Percentiles rank a stretch among this genome's conserved stretches.
phyloP scores from a whole-genome alignment of 2,113 vertebrate species.

The Brienomyrus longianalis region DNA sequence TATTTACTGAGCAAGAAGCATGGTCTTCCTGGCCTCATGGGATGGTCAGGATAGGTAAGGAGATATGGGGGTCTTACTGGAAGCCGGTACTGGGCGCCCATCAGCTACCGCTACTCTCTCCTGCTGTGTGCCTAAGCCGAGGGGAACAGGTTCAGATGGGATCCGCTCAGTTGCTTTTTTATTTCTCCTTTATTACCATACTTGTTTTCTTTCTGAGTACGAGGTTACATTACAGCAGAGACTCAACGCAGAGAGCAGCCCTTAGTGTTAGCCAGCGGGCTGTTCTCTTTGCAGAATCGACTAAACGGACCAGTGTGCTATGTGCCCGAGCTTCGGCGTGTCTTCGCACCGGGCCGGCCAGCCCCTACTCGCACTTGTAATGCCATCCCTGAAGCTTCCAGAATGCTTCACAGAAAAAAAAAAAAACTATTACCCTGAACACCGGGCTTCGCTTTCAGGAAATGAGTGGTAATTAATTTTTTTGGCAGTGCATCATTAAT shows the following conservation, averaged over 20 bases:
- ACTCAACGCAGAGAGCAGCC: not conserved
- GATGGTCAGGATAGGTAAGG: slow-evolving; percentile 33
- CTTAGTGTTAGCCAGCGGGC: not conserved
- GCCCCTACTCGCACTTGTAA: not conserved
- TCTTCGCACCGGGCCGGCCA: not conserved
- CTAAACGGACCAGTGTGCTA: not conserved
- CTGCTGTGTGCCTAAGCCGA: not conserved
- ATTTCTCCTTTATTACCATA: not conserved
- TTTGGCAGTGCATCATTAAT: not conserved
- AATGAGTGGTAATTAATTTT: not conserved
- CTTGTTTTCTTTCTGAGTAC: not conserved
- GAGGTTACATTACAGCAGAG: not conserved
- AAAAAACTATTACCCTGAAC: not conserved
- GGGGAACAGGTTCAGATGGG: not conserved
- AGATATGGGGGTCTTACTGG: not conserved
- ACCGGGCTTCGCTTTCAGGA: not conserved
- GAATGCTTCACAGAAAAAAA: not conserved
- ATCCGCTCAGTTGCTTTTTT: not conserved
- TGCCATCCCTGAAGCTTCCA: not conserved
- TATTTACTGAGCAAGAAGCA: slow-evolving; percentile 16
- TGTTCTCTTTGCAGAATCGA: not conserved
- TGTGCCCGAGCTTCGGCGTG: not conserved
- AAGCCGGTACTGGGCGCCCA: not conserved
- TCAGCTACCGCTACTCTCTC: not conserved
- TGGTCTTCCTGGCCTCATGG: slow-evolving; percentile 30